Percentiles rank a stretch among this genome's conserved stretches.
Evolutionary conservation across 2,797 vertebrate species (phyloP).

Genomic region (Odontamblyopus rebecca): DNA sequence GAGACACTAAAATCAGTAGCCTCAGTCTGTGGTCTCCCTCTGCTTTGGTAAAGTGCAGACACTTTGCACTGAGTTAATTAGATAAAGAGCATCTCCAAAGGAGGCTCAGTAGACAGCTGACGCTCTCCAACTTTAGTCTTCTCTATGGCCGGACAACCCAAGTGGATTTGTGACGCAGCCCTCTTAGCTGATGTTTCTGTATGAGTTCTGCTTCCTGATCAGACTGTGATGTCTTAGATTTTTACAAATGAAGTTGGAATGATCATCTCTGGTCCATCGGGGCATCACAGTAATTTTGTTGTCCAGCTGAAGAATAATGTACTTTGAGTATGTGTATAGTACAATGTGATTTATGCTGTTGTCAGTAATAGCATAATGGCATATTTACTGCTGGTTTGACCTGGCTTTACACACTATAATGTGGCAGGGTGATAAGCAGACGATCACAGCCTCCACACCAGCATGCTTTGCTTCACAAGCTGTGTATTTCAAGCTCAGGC

Average conservation of each 20-base stretch:
- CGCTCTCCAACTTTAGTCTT: constrained; percentile 2
- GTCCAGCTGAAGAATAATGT: background rate
- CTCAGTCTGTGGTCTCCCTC: constrained; percentile 5
- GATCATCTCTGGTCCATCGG: background rate
- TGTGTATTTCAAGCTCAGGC: constrained; percentile 19
- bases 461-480: constrained; percentile 23
- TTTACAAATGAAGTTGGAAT: background rate
- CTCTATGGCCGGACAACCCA: constrained; percentile 10
- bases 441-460: background rate
- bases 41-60: constrained; percentile 13
- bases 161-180: constrained; percentile 8
- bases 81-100: constrained; percentile 25
- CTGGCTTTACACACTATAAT: constrained; percentile 15
- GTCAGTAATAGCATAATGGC: background rate
- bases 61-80: constrained; percentile 14
- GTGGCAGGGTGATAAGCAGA: constrained; percentile 20
- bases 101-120: background rate
- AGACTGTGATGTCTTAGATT: background rate
- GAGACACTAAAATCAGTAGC: constrained; percentile 24
- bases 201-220: background rate
- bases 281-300: background rate
- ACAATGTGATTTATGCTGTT: background rate
- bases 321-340: background rate
- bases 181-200: too few relatives aligned
- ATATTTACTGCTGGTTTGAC: constrained; percentile 16